Percentiles rank a stretch among this genome's conserved stretches.
Evolutionary conservation across 1,140 invertebrate species (phyloP).

Genomic region (Oscheius sp.): DNA sequence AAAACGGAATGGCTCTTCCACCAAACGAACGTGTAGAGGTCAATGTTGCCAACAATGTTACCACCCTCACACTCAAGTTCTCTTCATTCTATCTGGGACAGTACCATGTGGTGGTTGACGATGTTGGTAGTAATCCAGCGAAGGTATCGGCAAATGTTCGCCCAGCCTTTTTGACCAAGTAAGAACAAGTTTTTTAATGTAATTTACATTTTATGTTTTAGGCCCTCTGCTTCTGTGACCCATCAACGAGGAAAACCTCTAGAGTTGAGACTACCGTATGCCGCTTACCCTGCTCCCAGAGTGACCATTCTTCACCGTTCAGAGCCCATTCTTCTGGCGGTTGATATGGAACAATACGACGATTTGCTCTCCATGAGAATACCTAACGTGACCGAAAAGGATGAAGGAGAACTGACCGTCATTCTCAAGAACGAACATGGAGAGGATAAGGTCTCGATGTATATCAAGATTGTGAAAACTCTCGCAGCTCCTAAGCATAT

Average conservation of each 20-base stretch:
- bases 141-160: constrained; percentile 5
- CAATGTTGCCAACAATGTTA: not conserved
- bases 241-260: constrained; percentile 25
- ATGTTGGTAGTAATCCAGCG: constrained; percentile 19
- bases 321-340: constrained; percentile 1
- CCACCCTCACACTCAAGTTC: constrained; percentile 16
- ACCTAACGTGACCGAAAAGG: not conserved
- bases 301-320: constrained; percentile 9
- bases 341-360: constrained; percentile 27
- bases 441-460: constrained; percentile 11
- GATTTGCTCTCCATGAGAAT: constrained; percentile 16
- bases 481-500: constrained; percentile 48
- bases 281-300: constrained; percentile 20
- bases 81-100: constrained; percentile 5
- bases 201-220: constrained; percentile 3
- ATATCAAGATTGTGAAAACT: constrained; percentile 48
- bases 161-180: constrained; percentile 16
- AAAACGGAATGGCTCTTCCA: constrained; percentile 23
- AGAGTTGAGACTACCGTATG: constrained; percentile 8
- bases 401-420: not conserved
- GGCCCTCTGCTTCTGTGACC: not conserved
- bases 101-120: constrained; percentile 31
- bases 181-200: not conserved
- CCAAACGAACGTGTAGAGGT: constrained; percentile 9
- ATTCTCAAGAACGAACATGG: constrained; percentile 15